phyloP scores from a whole-genome alignment of 2,797 vertebrate genomes.

The Kryptolebias ocellatus region DNA sequence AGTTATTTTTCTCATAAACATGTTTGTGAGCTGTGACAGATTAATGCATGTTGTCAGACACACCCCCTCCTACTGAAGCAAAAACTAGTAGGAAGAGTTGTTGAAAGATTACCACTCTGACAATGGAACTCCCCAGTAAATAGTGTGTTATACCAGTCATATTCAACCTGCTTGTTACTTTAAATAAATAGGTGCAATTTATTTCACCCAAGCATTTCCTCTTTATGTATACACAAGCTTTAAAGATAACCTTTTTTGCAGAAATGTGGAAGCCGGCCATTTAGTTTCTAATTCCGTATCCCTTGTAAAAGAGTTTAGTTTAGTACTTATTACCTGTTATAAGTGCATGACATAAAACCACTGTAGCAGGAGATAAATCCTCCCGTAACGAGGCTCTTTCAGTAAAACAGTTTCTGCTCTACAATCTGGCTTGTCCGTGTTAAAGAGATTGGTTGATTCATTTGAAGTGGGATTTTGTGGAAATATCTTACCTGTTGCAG shows the following conservation, averaged over 20 bases:
- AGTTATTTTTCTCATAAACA: conserved; percentile 13
- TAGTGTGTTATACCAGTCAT: neutral
- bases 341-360: too few relatives aligned
- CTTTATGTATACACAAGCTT: neutral
- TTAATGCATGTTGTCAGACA: neutral
- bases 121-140: neutral
- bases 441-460: too few relatives aligned
- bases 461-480: too few relatives aligned
- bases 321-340: too few relatives aligned
- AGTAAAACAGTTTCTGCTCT: neutral
- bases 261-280: too few relatives aligned
- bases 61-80: neutral
- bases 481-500: too few relatives aligned
- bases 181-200: neutral
- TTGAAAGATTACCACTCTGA: neutral
- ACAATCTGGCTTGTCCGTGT: too few relatives aligned
- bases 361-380: too few relatives aligned
- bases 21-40: conserved; percentile 7
- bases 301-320: too few relatives aligned
- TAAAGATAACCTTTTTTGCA: too few relatives aligned
- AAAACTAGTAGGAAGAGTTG: conserved; percentile 1
- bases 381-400: neutral
- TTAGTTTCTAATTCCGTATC: too few relatives aligned
- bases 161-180: neutral
- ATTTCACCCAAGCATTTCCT: neutral